Evolutionary conservation across 1,140 invertebrate species (phyloP), one percentile per base, ranked within the genome.

Genomic region (Melanaphis sacchari): DNA sequence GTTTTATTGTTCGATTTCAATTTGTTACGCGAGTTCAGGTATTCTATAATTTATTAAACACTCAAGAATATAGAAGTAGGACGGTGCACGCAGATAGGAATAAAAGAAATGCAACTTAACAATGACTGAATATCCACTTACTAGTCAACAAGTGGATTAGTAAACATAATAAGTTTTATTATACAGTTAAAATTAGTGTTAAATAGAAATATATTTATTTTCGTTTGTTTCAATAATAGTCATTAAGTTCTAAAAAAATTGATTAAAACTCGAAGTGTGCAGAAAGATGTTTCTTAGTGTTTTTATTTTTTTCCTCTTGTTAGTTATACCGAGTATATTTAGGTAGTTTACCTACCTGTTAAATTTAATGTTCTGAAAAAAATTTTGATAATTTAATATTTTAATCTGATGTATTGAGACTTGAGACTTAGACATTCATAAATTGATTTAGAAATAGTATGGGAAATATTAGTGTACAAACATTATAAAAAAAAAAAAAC

Each of bases 1-100:
- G 85, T 87, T 87, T 46, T 87, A 87, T 87, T 87, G 21, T 87
- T 87, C 31, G 1, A 87, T 87, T 46, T 85, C 84, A 43, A 85
- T 85, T 85, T 21, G 38, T 85, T 43, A 36, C 41, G 5, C 85
- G 24, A n/a, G n/a, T n/a, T n/a, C n/a, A n/a, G n/a, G n/a, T 87
- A 40, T 41, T 84, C 82, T 84, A 43, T 87, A 31, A 87, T 49
- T 87, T 46, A 43, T 87, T 87, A 87, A 87, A 87, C 26, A 18
- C 31, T 46, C 41, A 46, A 46, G 31, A 46, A 43, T 36, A 87
- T 87, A 87, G 9, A 40, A 84, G 4, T 76, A 76, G 26, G 59
- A 76, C 59, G 31, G 22, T 9, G 43, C 59, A 66, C 31, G 59
- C 59, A 76, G 59, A 76, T n/a, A 36, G 59, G 59, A 15, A n/a